Percentiles rank a stretch among this genome's conserved stretches.
Conservation (phyloP, 2,888 invertebrate species). For the Spicauda simplicius region DNA sequence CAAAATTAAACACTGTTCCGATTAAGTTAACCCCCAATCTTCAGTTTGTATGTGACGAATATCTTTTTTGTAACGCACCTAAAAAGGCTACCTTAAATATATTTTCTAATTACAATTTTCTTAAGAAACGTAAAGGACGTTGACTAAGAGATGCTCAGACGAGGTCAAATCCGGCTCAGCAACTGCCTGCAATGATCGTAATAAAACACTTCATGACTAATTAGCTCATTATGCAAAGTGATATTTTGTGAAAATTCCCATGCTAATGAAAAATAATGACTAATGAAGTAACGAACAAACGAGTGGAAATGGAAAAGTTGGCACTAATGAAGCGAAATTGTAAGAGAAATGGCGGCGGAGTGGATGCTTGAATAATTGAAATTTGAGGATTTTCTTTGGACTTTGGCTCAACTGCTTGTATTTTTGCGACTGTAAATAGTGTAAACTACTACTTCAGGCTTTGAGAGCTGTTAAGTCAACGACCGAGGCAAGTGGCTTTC, state of each 20-base stretch:
- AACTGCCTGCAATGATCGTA: not conserved
- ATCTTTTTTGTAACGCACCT: no score
- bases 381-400: constrained; percentile 7
- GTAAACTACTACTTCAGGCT: not conserved
- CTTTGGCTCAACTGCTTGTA: not conserved
- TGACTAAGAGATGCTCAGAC: not conserved
- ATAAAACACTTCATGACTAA: constrained; percentile 7
- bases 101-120: no score
- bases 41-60: no score
- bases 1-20: no score
- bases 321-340: constrained; percentile 21
- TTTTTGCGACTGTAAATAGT: not conserved
- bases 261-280: constrained; percentile 31
- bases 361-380: constrained; percentile 13
- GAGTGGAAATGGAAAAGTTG: constrained; percentile 28
- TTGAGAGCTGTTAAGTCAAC: no score
- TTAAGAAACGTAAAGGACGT: not conserved
- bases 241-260: constrained; percentile 20
- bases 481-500: no score
- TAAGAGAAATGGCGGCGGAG: constrained; percentile 18
- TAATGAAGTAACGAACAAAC: constrained; percentile 12
- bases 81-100: no score
- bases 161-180: not conserved
- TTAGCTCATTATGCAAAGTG: constrained; percentile 22
- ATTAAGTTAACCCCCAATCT: no score